phyloP scores from a whole-genome alignment of 2,113 vertebrate species.

The Bungarus multicinctus region DNA sequence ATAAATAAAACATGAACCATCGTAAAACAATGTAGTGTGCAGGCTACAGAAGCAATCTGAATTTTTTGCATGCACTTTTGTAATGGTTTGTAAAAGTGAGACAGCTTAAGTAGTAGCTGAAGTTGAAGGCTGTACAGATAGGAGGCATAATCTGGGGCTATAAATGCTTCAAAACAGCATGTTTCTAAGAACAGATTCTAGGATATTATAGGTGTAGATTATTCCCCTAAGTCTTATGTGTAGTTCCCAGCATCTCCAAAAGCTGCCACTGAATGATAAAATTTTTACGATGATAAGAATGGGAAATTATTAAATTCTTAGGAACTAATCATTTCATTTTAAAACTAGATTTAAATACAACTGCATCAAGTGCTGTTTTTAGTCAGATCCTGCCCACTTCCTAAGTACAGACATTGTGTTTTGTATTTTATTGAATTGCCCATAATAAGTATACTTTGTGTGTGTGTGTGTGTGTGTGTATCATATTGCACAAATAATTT shows the following conservation, averaged over 20 bases:
- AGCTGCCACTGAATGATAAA: background rate
- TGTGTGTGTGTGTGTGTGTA: background rate
- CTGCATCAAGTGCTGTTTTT: background rate
- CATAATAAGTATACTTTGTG: background rate
- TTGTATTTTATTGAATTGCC: background rate
- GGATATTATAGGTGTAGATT: background rate
- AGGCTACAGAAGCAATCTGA: slow-evolving; percentile 76
- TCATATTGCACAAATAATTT: background rate
- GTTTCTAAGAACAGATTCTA: background rate
- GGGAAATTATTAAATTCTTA: background rate
- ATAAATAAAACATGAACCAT: slow-evolving; percentile 80
- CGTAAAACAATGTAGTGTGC: slow-evolving; percentile 71
- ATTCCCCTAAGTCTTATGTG: background rate
- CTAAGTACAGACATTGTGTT: background rate
- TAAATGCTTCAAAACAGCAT: slow-evolving; percentile 16
- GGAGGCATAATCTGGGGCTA: slow-evolving; percentile 35
- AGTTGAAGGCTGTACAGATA: slow-evolving; percentile 66
- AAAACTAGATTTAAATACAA: background rate
- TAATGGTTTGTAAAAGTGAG: slow-evolving; percentile 75
- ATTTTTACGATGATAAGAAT: background rate
- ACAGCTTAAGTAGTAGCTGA: slow-evolving; percentile 69
- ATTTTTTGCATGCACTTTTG: slow-evolving; percentile 72
- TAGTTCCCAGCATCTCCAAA: background rate
- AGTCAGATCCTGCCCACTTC: background rate
- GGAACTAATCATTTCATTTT: background rate